Evolutionary conservation across 2,888 invertebrate species (phyloP), one percentile per base, ranked within the genome.

Genomic region (Ennomos quercinarius): DNA sequence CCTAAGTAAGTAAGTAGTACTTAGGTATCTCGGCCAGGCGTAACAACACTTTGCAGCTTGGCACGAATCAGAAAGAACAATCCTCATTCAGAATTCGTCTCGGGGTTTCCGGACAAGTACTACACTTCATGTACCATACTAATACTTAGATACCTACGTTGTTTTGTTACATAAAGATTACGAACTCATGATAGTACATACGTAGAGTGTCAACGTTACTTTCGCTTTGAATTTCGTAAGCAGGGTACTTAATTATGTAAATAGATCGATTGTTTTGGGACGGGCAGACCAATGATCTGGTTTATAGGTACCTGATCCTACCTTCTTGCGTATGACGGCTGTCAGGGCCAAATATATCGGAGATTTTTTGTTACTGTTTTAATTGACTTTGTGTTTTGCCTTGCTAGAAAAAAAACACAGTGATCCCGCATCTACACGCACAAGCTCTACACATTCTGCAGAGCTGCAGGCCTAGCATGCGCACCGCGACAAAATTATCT

Each of bases 121-220:
- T 51, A 38, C 41, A 37, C 10, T n/a, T 43, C 41, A 57, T 42
- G 45, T 60, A 60, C 54, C 38, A 45, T 17, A 17, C 17, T 3
- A 1, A 3, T 17, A 17, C 17, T 17, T 17, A 17, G 17, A 39
- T 43, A 51, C n/a, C 46, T 60, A 68, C 70, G 55, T 72, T 70
- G 73, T 73, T 68, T 63, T 63, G 62, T 83, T 83, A 78, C 72
- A 75, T 78, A 78, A 80, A 75, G 57, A 67, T 73, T 67, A 68
- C 73, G 63, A 63, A 54, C 61, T 55, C 67, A 67, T 64, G 63
- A 59, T 60, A 27, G 63, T 70, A 27, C 27, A 5, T 69, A 41
- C 61, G 44, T 52, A 56, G 51, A 57, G 59, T 61, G 64, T 63
- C 66, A 64, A 61, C 45, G 38, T 48, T 54, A 67, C 69, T 67